Evolutionary conservation across 2,888 invertebrate genomes (phyloP).

Genomic region (Drosophila lutescens): DNA sequence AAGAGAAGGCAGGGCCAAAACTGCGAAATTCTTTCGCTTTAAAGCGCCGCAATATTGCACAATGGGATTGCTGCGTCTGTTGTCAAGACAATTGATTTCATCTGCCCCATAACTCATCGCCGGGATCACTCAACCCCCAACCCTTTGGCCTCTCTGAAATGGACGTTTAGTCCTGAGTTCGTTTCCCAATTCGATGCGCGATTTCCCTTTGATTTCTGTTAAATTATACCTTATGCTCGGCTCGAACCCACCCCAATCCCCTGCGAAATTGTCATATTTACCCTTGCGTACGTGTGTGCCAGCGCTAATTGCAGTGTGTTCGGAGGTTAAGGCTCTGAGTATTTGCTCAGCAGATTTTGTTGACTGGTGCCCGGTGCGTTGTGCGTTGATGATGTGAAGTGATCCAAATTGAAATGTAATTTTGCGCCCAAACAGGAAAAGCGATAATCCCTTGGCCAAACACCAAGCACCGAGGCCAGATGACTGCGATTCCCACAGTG

Average conservation of each 20-base stretch:
- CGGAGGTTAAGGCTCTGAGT: constrained; percentile 42
- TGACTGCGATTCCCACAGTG: neutral
- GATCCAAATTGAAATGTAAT: constrained; percentile 59
- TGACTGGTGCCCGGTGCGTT: constrained; percentile 32
- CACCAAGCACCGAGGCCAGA: neutral
- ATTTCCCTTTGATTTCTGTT: constrained; percentile 58
- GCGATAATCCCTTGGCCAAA: constrained; percentile 47
- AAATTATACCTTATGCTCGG: constrained; percentile 57
- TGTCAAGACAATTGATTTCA: constrained; percentile 71
- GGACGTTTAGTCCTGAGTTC: constrained; percentile 1
- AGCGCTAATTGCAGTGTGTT: constrained; percentile 71
- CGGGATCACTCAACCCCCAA: constrained; percentile 9
- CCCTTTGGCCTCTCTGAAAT: constrained; percentile 7
- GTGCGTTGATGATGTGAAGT: constrained; percentile 28
- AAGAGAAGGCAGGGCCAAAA: constrained; percentile 39
- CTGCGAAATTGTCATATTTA: constrained; percentile 54
- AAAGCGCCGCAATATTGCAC: constrained; percentile 50
- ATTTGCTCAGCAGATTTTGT: constrained; percentile 58
- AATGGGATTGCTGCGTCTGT: constrained; percentile 58
- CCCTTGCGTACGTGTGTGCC: constrained; percentile 42
- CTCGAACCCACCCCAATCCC: constrained; percentile 6
- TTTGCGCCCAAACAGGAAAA: constrained; percentile 31
- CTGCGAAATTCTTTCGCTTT: constrained; percentile 32
- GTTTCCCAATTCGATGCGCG: constrained; percentile 52
- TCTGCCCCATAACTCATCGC: constrained; percentile 25